Evolutionary conservation across 2,797 vertebrate genomes (phyloP).

Genomic region (Protonibea diacanthus): DNA sequence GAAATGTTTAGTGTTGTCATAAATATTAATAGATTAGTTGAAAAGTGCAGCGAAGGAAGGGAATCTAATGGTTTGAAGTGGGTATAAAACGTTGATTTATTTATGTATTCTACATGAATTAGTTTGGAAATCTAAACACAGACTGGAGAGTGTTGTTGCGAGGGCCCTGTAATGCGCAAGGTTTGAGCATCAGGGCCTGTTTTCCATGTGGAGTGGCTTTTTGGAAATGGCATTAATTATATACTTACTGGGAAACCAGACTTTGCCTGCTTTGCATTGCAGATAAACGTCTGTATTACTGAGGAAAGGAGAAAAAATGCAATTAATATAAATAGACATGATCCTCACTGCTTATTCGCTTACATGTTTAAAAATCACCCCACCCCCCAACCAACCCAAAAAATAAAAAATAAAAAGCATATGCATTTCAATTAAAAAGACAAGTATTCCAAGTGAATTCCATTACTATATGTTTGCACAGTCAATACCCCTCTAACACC

Average conservation of each 20-base stretch:
- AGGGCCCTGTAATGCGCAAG: slow-evolving; percentile 80
- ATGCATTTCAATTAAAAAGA: slow-evolving; percentile 75
- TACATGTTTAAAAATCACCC: slow-evolving; percentile 67
- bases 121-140: slow-evolving; percentile 88
- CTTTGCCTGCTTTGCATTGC: slow-evolving; percentile 87
- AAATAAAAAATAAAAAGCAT: slow-evolving; percentile 37
- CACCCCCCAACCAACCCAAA: background rate
- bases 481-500: slow-evolving; percentile 30
- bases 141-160: slow-evolving; percentile 82
- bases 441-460: slow-evolving; percentile 68
- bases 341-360: slow-evolving; percentile 72
- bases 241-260: slow-evolving; percentile 85
- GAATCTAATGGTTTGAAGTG: slow-evolving; percentile 86
- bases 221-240: slow-evolving; percentile 90
- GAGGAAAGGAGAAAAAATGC: slow-evolving; percentile 68
- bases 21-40: slow-evolving; percentile 89
- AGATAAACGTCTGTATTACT: slow-evolving; percentile 82
- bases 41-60: slow-evolving; percentile 82
- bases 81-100: slow-evolving; percentile 87
- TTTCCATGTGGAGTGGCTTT: slow-evolving; percentile 89
- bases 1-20: slow-evolving; percentile 88
- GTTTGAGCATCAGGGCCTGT: slow-evolving; percentile 80
- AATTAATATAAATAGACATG: slow-evolving; percentile 85
- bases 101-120: slow-evolving; percentile 90
- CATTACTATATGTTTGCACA: slow-evolving; percentile 66